Base-by-base conservation (phyloP, 2,113 vertebrate genomes). In the Salvelinus alpinus region DNA sequence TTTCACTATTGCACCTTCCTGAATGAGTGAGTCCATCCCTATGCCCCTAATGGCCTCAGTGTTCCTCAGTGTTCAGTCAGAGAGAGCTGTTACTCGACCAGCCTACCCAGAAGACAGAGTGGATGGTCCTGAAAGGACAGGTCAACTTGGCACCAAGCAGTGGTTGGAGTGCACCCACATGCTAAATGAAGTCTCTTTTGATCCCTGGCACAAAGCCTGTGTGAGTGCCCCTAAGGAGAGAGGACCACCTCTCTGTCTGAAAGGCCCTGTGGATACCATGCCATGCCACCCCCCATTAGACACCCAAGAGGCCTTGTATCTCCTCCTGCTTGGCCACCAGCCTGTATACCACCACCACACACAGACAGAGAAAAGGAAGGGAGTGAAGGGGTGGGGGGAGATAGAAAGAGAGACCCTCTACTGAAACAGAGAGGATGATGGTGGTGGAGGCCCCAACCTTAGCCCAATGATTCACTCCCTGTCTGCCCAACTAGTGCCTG, bases 141-240 rank as follows among this genome's bases (percentile, higher is more conserved):
- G 80, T 74, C 77, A 81, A 66, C 60, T 59, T 78, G 75, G 75
- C 75, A 74, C 60, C 31, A 20, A 54, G 67, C 38, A 54, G n/a
- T 13, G 38, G 31, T 60, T 54, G 14, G 16, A 81, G 66, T 25
- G 54, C 79, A 70, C 70, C 69, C 70, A 74, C 79, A 80, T 70
- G 66, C 71, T 77, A 77, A 81, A 77, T 81, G 74, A 62, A 76
- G 64, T 25, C 57, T 66, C 57, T 44, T 70, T 81, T 73, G 74
- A 77, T 60, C 47, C 24, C 44, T 18, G 62, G 71, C 66, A 74
- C 75, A 73, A 74, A 54, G 66, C 38, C 66, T 64, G 22, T n/a
- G 71, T 71, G 66, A 70, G 76, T 70, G 57, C 62, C 70, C 16
- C 51, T 18, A 54, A 18, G 51, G 16, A 54, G 51, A 54, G 16